Percentiles rank a stretch among this genome's conserved stretches.
phyloP scores from a whole-genome alignment of 2,888 invertebrate genomes.

The Thera britannica region DNA sequence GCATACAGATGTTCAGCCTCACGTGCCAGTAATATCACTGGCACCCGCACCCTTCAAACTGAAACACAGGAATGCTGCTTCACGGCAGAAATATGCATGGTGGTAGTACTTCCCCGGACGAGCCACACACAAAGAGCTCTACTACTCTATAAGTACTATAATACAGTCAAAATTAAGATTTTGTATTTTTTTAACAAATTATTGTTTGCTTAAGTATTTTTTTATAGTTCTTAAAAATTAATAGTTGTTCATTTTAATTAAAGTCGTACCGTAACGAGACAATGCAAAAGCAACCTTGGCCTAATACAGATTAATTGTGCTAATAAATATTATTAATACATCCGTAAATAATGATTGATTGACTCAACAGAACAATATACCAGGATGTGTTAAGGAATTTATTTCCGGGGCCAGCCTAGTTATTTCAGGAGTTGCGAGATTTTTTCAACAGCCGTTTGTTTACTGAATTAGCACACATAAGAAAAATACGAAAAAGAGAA shows the following conservation, averaged over 20 bases:
- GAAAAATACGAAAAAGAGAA: too few species aligned
- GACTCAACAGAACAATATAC: conserved; percentile 53
- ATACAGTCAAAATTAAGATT: neutral
- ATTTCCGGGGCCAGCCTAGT: conserved; percentile 10
- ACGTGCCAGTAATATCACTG: too few species aligned
- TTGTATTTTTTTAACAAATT: conserved; percentile 1
- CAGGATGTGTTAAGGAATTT: conserved; percentile 20
- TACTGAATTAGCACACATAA: neutral
- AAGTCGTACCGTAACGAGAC: conserved; percentile 36
- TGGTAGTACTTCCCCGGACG: too few species aligned
- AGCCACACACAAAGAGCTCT: too few species aligned
- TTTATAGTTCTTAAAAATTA: too few species aligned
- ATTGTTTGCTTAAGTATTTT: too few species aligned
- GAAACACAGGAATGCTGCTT: too few species aligned
- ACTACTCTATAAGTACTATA: too few species aligned
- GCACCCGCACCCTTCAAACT: too few species aligned
- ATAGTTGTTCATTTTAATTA: conserved; percentile 39
- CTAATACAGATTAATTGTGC: conserved; percentile 74
- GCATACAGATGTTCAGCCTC: too few species aligned
- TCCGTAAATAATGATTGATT: conserved; percentile 81
- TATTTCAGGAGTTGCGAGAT: conserved; percentile 1
- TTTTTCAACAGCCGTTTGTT: neutral
- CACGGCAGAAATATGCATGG: too few species aligned
- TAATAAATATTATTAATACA: conserved; percentile 76
- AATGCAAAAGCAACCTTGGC: conserved; percentile 62